Evolutionary conservation across 2,113 vertebrate genomes (phyloP).

Genomic region (Fregata magnificens): DNA sequence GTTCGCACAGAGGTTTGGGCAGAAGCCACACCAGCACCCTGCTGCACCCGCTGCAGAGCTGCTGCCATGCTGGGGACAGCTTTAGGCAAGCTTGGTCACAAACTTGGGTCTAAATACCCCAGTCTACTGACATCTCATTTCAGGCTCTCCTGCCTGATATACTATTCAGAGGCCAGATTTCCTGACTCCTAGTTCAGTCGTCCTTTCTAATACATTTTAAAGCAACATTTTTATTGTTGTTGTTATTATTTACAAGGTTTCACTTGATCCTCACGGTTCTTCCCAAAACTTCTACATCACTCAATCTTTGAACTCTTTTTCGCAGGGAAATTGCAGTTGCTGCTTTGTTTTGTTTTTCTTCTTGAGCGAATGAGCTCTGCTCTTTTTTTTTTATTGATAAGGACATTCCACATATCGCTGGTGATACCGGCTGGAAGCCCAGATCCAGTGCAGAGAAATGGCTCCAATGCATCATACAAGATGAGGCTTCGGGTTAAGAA

Average conservation of each 20-base stretch:
- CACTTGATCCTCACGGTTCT: neutral
- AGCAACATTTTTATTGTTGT: neutral
- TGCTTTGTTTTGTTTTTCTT: neutral
- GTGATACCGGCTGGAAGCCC: neutral
- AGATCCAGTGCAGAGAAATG: neutral
- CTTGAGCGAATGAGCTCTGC: neutral
- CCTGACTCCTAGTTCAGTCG: neutral
- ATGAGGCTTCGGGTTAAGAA: neutral
- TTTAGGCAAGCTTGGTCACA: neutral
- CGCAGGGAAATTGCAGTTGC: neutral
- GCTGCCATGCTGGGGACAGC: neutral
- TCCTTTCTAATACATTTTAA: neutral
- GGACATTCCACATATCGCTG: neutral
- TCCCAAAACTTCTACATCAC: neutral
- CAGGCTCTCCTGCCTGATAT: neutral
- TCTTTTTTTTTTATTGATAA: neutral
- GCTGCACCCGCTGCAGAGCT: neutral
- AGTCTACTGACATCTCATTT: neutral
- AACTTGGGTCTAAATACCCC: neutral
- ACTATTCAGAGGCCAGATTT: neutral
- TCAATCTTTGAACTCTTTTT: neutral
- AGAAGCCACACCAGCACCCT: neutral
- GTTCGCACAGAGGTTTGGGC: neutral
- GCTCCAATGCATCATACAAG: neutral
- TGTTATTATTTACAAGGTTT: neutral